Conservation (phyloP, 2,113 vertebrate genomes). For the Pheucticus melanocephalus region DNA sequence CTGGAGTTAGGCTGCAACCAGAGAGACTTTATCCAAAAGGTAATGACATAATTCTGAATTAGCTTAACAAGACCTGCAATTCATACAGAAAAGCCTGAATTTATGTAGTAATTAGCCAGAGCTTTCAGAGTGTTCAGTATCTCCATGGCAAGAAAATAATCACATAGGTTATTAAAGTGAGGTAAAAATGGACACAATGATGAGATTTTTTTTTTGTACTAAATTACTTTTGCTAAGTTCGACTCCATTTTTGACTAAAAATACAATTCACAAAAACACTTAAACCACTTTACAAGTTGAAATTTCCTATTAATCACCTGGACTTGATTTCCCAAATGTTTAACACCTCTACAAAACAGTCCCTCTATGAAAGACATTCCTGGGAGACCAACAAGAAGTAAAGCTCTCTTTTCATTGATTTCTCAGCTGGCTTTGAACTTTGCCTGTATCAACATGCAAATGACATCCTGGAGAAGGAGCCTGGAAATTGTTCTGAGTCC, state of each 20-base stretch:
- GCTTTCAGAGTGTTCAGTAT: not conserved
- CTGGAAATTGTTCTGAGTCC: not conserved
- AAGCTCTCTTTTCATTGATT: not conserved
- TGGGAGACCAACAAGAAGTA: not conserved
- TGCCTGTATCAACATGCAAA: not conserved
- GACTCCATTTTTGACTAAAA: not conserved
- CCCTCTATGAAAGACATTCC: not conserved
- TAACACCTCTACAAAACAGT: not conserved
- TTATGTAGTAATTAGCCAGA: slow-evolving; percentile 18
- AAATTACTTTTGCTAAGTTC: not conserved
- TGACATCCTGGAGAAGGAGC: not conserved
- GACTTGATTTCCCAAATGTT: not conserved
- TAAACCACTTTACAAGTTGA: not conserved
- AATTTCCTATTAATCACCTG: not conserved
- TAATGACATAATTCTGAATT: slow-evolving; percentile 5
- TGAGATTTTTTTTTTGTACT: not conserved
- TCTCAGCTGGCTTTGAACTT: not conserved
- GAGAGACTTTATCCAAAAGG: not conserved
- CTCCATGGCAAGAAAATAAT: not conserved
- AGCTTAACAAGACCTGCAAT: not conserved
- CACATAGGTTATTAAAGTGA: not conserved
- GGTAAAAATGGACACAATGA: not conserved
- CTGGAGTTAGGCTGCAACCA: not conserved
- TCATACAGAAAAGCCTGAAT: not conserved
- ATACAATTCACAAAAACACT: not conserved